Percentiles rank a stretch among this genome's conserved stretches.
These are phyloP conservation scores for Meloidogyne hapla DNA, from an alignment of 1,140 invertebrate species.

Conservation along the genomic window DNA sequence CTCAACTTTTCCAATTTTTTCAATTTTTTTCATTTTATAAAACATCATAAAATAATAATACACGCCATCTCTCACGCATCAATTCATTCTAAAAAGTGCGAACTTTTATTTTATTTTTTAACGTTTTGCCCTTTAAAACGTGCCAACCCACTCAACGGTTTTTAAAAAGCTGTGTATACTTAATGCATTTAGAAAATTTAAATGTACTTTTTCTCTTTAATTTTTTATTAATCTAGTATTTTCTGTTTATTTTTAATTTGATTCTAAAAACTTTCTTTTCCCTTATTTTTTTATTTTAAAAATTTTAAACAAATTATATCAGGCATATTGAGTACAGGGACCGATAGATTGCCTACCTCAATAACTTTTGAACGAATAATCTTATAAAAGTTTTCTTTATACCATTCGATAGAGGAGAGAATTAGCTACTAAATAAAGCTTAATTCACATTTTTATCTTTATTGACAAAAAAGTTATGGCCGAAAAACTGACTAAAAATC, in stretches of 20 bases:
- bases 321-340: too few species aligned
- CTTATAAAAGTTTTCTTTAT: not conserved
- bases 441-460: not conserved
- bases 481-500: not conserved
- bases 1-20: too few species aligned
- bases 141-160: not conserved
- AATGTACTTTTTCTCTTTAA: not conserved
- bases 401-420: not conserved
- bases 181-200: constrained; percentile 4
- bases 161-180: not conserved
- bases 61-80: too few species aligned
- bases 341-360: too few species aligned
- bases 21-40: too few species aligned
- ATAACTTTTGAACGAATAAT: not conserved
- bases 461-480: not conserved
- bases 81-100: too few species aligned
- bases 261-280: not conserved
- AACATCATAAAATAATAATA: too few species aligned
- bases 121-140: not conserved
- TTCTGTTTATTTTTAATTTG: too few species aligned
- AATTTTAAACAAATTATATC: not conserved
- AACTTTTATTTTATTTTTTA: too few species aligned
- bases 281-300: not conserved
- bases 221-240: not conserved
- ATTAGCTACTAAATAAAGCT: not conserved